Evolutionary conservation across 2,797 vertebrate genomes (phyloP).

Genomic region (Neomorphus geoffroyi): DNA sequence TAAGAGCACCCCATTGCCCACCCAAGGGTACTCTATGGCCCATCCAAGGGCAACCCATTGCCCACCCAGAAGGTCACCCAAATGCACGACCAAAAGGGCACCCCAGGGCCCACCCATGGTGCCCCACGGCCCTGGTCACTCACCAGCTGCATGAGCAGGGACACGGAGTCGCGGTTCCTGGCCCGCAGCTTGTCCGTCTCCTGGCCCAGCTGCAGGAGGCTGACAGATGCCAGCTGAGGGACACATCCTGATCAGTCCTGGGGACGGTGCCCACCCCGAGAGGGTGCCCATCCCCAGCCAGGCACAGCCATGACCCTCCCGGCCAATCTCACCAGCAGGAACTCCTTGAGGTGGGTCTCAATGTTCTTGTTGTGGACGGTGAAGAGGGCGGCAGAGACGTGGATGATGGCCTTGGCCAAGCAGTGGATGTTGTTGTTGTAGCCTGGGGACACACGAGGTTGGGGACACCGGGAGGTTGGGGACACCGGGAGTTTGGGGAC

Average conservation of each 20-base stretch:
- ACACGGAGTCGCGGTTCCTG: conserved; percentile 91
- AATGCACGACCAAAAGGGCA: background rate
- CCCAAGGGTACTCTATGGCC: background rate
- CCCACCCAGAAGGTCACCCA: background rate
- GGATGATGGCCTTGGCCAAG: conserved; percentile 87
- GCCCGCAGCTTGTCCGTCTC: conserved; percentile 82
- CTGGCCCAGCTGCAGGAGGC: conserved; percentile 90
- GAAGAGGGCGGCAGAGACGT: conserved; percentile 90
- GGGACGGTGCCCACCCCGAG: background rate
- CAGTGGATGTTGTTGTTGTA: conserved; percentile 94
- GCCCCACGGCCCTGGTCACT: background rate
- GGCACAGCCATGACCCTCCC: no score
- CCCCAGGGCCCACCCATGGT: background rate
- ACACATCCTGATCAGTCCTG: background rate
- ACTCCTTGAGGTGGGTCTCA: conserved; percentile 91
- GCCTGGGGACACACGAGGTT: conserved; percentile 69
- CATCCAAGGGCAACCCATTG: background rate
- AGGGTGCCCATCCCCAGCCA: rapidly evolving
- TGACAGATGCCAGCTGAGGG: conserved; percentile 87
- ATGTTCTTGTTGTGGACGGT: conserved; percentile 90
- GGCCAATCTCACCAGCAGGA: conserved; percentile 84
- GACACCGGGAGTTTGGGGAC: no score
- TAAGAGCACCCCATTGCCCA: background rate
- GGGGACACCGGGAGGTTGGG: no score
- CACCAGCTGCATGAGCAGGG: conserved; percentile 90